Evolutionary conservation across 1,140 invertebrate genomes (phyloP), one percentile per base, ranked within the genome.

Genomic region (Drosophila sp.): DNA sequence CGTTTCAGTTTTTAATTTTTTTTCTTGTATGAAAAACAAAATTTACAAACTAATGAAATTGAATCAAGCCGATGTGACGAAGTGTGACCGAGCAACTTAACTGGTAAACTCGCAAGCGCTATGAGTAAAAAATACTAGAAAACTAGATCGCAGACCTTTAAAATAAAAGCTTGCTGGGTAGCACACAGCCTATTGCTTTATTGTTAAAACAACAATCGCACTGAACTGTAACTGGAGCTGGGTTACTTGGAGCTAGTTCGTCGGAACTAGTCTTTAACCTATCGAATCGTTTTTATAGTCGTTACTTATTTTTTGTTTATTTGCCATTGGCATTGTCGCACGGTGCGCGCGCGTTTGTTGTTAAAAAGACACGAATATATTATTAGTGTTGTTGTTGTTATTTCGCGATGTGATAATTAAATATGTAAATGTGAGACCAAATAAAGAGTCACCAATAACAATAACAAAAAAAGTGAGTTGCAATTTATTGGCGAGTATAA

Each of bases 231-330:
- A 17, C 17, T 17, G 17, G 17, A 17, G 17, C 17, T 17, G 17
- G 17, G 17, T 17, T 17, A 17, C 17, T 17, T 17, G 17, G 17
- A 17, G 17, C 17, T 17, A 17, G 17, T 17, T 17, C 17, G 17
- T 17, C 17, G 17, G 17, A 17, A 17, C 17, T 17, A 17, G 17
- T 17, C 17, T 17, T 17, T 17, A 17, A 17, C 17, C 11, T 11
- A 11, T 7, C 35, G 35, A 38, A n/a, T n/a, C 7, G 23, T 47
- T 47, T 17, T 47, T 50, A 27, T 50, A 50, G 44, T 50, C 44
- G 44, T 50, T 50, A 50, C 44, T 50, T 50, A 50, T 50, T 50
- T 50, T 50, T 50, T 50, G 44, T 50, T 50, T 50, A 27, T 50
- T 27, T 50, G 23, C 44, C 25, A 50, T 27, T 50, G 23, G 23